Percentiles rank a stretch among this genome's conserved stretches.
Evolutionary conservation across 2,888 invertebrate species (phyloP).

Genomic region (Homarus gammarus): DNA sequence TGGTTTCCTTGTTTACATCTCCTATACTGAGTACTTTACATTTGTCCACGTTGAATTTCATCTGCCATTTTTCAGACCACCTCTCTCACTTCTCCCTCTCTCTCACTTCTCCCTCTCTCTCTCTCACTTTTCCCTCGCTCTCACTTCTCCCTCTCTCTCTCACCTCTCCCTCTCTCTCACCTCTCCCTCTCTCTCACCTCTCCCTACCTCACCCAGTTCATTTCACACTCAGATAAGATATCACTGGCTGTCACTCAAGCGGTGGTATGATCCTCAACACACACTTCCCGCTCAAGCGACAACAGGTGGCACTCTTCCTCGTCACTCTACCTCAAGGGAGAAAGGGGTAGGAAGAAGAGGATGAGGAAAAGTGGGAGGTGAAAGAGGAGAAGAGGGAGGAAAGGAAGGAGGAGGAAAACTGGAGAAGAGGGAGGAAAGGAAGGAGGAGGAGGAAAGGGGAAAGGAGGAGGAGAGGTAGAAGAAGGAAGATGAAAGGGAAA

Average conservation of each 20-base stretch:
- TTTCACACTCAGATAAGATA: too few species aligned
- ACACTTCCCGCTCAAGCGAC: background rate
- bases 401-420: too few species aligned
- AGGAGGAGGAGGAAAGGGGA: too few species aligned
- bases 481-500: background rate
- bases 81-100: too few species aligned
- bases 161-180: background rate
- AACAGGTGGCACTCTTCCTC: background rate
- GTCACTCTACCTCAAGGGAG: background rate
- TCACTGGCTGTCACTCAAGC: too few species aligned
- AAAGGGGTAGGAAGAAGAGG: background rate
- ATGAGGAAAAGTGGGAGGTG: background rate
- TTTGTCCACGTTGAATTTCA: too few species aligned
- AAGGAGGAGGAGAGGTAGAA: background rate
- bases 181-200: background rate
- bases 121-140: background rate
- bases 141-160: background rate
- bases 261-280: too few species aligned
- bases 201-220: background rate
- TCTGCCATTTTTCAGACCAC: too few species aligned
- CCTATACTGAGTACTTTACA: too few species aligned
- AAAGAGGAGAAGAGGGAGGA: background rate
- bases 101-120: too few species aligned
- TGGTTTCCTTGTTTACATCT: too few species aligned
- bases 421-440: background rate